Base-by-base conservation (phyloP, 2,888 invertebrate species). In the Slavum lentiscoides region DNA sequence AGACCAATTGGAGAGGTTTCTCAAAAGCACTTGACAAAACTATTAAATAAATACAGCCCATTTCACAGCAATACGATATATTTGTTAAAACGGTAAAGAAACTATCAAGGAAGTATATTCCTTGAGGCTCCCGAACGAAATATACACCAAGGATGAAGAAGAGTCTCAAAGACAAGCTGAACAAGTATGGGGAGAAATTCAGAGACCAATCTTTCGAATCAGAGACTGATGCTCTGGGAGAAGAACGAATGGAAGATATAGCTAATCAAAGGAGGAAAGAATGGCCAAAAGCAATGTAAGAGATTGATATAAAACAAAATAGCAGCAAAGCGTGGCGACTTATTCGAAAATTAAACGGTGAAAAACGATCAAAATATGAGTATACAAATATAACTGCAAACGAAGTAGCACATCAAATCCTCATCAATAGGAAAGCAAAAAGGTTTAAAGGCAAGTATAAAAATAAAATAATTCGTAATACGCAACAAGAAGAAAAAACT, bases 91-190 rank as follows among this genome's bases (percentile, higher is more conserved):
- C 37, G 11, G 62, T 74, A 23, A 74, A 74, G 72, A 39, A 37
- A 43, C 37, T 74, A 23, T 74, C 74, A 17, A 59, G 62, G 49
- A 74, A 58, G 23, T 61, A 61, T 21, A 74, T 74, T 19, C 74
- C 74, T 39, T 23, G 74, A 30, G 74, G 74, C 37, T 55, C 15
- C 17, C 74, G 61, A 37, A 74, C 30, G 61, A 43, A 30, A 74
- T 74, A 74, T 59, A 74, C 62, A 30, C 61, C 58, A 39, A 43
- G 39, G 17, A 74, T 74, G 74, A 74, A 74, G 62, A 39, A 59
- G 49, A 58, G 39, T 19, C 59, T 74, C 43, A 23, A n/a, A 59
- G n/a, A 58, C 37, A 74, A 74, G 62, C 21, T 62, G 21, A 21
- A 62, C 62, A 62, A 62, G 21, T 62, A 62, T 62, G 62, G 30